A percentile compares a stretch with the other conserved stretches of the same genome.
These are phyloP conservation scores for Diaperis boleti DNA, from an alignment of 2,888 invertebrate species.

Conservation along the genomic window DNA sequence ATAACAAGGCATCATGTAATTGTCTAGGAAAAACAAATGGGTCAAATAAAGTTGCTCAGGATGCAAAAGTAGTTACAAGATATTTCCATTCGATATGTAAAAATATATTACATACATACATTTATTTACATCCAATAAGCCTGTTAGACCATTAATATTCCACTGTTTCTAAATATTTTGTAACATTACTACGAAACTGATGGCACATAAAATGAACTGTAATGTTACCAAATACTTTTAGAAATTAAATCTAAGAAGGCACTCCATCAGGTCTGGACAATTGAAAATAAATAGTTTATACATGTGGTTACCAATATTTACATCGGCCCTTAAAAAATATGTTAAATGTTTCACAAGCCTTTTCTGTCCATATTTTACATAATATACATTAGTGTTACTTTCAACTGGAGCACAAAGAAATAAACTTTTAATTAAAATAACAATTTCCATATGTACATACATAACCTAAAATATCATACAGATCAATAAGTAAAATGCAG, in stretches of 20 bases:
- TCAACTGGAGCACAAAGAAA: conserved; percentile 33
- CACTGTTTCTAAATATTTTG: conserved; percentile 37
- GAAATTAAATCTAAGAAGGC: conserved; percentile 58
- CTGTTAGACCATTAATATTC: conserved; percentile 51
- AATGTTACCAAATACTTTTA: conserved; percentile 41
- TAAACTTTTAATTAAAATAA: conserved; percentile 39
- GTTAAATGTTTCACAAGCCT: conserved; percentile 59
- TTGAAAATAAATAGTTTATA: conserved; percentile 44
- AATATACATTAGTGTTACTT: conserved; percentile 30
- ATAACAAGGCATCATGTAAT: conserved; percentile 47
- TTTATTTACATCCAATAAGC: conserved; percentile 51
- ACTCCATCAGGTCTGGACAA: conserved; percentile 61
- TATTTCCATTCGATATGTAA: conserved; percentile 58
- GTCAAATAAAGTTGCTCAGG: conserved; percentile 41
- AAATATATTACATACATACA: conserved; percentile 60
- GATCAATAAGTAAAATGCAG: conserved; percentile 41
- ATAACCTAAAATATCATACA: conserved; percentile 31
- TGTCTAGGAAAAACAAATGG: conserved; percentile 30
- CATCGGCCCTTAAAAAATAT: conserved; percentile 56
- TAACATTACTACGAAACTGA: conserved; percentile 43
- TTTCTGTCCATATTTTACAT: conserved; percentile 48
- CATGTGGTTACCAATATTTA: conserved; percentile 50
- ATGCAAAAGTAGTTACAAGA: conserved; percentile 57
- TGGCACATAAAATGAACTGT: conserved; percentile 44
- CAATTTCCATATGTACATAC: conserved; percentile 35